Conservation (phyloP, 2,113 vertebrate genomes). For the Brachirus orientalis region DNA sequence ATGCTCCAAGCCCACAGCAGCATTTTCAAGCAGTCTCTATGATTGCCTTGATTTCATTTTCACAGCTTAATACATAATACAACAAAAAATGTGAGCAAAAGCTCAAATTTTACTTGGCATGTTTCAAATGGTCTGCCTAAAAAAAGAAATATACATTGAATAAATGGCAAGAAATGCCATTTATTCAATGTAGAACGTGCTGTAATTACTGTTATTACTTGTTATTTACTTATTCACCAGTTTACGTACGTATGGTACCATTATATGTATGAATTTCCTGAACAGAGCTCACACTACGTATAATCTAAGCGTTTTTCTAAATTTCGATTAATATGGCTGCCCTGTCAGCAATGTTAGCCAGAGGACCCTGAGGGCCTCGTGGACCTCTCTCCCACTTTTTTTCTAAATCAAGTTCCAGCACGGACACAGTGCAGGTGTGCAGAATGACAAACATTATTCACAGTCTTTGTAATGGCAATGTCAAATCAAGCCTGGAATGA, state of each 20-base stretch:
- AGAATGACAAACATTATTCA: background rate
- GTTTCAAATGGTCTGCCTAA: background rate
- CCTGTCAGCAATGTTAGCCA: background rate
- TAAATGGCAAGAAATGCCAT: too few species aligned
- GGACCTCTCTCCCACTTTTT: conserved; percentile 34
- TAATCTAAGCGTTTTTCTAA: background rate
- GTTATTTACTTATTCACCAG: too few species aligned
- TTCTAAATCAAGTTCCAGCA: background rate
- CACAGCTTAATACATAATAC: background rate
- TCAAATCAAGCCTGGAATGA: conserved; percentile 38
- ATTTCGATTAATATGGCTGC: background rate
- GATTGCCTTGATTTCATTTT: background rate
- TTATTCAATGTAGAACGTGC: too few species aligned
- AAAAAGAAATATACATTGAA: too few species aligned
- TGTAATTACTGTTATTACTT: too few species aligned
- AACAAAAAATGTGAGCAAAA: background rate
- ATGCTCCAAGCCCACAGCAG: background rate
- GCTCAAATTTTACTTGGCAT: background rate
- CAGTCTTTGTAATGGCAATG: conserved; percentile 8
- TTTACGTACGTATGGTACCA: background rate
- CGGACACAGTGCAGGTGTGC: conserved; percentile 29
- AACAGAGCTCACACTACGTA: too few species aligned
- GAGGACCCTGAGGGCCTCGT: conserved; percentile 46
- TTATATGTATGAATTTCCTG: background rate
- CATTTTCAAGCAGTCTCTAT: background rate